Evolutionary conservation across 2,888 invertebrate species (phyloP), one percentile per base, ranked within the genome.

Genomic region (Leuctra nigra): DNA sequence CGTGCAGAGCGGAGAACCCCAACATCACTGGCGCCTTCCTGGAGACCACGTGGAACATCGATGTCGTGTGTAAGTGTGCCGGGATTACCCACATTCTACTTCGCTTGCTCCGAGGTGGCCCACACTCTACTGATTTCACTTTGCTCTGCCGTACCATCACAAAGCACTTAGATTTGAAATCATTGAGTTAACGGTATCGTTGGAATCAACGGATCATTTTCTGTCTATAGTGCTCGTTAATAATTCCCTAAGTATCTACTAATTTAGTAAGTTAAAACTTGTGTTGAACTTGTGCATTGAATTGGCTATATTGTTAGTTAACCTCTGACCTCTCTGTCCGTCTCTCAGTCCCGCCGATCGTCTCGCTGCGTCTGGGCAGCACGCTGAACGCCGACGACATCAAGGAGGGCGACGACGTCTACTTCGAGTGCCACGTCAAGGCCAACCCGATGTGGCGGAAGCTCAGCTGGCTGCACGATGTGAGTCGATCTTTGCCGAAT

Each of bases 341-440:
- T 68, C 68, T 77, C 72, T 22, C 79, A 92, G 92, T 91, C 77
- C 86, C 91, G 13, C 92, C 92, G 48, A 84, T 90, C 69, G 90
- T 92, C 61, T 82, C 84, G 55, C 73, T 92, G 65, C 79, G 85
- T 60, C 78, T 92, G 63, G 92, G 92, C 68, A 87, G 88, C 68
- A 91, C 91, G 58, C 77, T 92, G 64, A 86, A 86, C 66, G 84
- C 89, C 57, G 85, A 87, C 63, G 91, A 91, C 76, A 92, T 92
- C 76, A 92, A 91, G 73, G 92, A 92, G 73, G 91, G 91, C 53
- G 91, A 91, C 68, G 91, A 91, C 75, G 91, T 91, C 59, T 91
- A 91, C 77, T 91, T 92, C 74, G 92, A 92, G 76, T 92, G 92
- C 75, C 89, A 90, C 77, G 89, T 92, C 68, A 84, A 86, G 68